Conservation (phyloP, 2,797 vertebrate genomes). For the Pseudotriccus pelzelni region DNA sequence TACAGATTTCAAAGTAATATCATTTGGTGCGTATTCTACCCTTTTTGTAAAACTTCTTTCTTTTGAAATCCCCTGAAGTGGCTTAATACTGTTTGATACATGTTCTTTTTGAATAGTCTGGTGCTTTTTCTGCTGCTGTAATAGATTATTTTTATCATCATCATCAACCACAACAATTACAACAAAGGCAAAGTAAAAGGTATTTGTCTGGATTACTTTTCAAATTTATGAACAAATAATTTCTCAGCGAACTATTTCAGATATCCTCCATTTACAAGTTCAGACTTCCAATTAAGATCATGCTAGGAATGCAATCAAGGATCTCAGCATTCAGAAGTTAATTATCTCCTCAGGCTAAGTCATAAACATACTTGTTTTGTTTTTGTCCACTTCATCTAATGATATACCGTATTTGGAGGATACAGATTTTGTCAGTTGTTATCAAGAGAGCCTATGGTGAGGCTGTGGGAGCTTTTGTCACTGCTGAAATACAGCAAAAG, state of each 20-base stretch:
- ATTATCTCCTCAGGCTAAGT: slow-evolving; percentile 80
- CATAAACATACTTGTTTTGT: slow-evolving; percentile 74
- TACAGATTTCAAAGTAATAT: not conserved
- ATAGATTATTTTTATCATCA: slow-evolving; percentile 71
- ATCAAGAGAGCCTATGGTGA: slow-evolving; percentile 59
- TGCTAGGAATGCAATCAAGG: slow-evolving; percentile 82
- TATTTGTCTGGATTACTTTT: slow-evolving; percentile 69
- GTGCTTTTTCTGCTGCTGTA: slow-evolving; percentile 25
- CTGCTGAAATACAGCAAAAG: slow-evolving; percentile 50
- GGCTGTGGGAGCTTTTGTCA: slow-evolving; percentile 57
- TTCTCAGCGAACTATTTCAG: slow-evolving; percentile 67
- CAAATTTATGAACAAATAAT: slow-evolving; percentile 72
- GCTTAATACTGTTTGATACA: slow-evolving; percentile 51
- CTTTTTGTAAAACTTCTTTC: slow-evolving; percentile 32
- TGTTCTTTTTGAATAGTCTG: slow-evolving; percentile 52
- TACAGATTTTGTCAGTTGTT: slow-evolving; percentile 61
- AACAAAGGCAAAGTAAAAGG: slow-evolving; percentile 50
- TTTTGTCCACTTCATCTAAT: slow-evolving; percentile 78
- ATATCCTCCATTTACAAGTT: slow-evolving; percentile 68
- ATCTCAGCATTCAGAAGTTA: slow-evolving; percentile 79
- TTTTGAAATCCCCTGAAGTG: slow-evolving; percentile 50
- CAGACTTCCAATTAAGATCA: slow-evolving; percentile 78
- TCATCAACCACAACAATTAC: slow-evolving; percentile 47
- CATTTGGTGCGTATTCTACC: not conserved
- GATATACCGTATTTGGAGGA: slow-evolving; percentile 61